Evolutionary conservation across 2,888 invertebrate species (phyloP).

Genomic region (Thymelicus acteon): DNA sequence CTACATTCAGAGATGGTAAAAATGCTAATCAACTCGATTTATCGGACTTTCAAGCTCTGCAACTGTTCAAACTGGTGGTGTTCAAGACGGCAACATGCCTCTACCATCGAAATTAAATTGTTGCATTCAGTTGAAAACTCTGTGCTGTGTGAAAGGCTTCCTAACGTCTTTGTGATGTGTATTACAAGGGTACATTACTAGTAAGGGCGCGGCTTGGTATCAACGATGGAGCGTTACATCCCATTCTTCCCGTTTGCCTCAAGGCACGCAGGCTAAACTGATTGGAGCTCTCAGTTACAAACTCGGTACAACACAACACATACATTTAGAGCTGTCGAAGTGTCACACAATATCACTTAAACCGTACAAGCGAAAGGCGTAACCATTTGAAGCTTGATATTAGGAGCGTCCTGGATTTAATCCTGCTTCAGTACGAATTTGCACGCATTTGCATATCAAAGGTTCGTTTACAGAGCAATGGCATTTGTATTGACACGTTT

Average conservation of each 20-base stretch:
- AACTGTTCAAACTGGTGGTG: too few species aligned
- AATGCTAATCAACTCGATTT: too few species aligned
- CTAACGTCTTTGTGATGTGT: too few species aligned
- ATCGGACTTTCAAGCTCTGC: too few species aligned
- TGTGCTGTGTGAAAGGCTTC: too few species aligned
- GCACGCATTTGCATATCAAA: constrained; percentile 33
- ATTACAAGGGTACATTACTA: too few species aligned
- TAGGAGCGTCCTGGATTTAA: constrained; percentile 27
- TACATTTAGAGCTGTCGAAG: not conserved
- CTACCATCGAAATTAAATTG: too few species aligned
- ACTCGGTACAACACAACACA: not conserved
- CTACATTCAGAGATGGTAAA: too few species aligned
- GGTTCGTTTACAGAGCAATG: constrained; percentile 1
- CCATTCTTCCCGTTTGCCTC: not conserved
- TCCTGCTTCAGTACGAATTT: constrained; percentile 23
- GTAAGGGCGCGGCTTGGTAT: too few species aligned
- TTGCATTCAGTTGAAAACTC: too few species aligned
- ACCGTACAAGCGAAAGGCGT: constrained; percentile 26
- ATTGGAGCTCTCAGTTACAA: not conserved
- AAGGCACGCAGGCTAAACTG: not conserved
- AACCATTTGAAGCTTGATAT: constrained; percentile 20
- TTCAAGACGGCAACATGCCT: too few species aligned
- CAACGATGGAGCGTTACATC: not conserved
- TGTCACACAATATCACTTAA: not conserved
- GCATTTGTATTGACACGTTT: constrained; percentile 8